Evolutionary conservation across 2,797 vertebrate genomes (phyloP).

Genomic region (Manis crassicaudata): DNA sequence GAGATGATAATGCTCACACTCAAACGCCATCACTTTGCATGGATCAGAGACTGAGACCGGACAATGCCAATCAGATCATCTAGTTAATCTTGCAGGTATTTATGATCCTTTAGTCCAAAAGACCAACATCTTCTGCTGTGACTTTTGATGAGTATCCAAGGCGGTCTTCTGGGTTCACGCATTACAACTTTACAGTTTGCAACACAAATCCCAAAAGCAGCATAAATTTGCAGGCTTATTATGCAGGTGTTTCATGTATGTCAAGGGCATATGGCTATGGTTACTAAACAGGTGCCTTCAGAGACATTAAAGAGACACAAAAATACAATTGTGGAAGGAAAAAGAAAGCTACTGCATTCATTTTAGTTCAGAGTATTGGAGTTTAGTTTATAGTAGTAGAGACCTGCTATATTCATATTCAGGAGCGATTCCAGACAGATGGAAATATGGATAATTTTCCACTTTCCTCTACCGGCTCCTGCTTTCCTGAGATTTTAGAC

Average conservation of each 20-base stretch:
- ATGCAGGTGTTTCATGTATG: no score
- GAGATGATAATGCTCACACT: slow-evolving; percentile 17
- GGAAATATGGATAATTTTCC: rapidly evolving
- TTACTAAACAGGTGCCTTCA: not conserved
- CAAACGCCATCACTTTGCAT: not conserved
- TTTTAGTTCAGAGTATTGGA: not conserved
- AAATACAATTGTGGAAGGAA: rapidly evolving
- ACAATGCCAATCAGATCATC: not conserved
- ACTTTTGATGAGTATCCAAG: not conserved
- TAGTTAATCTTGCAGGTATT: not conserved
- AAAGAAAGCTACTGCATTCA: not conserved
- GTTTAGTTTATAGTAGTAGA: no score
- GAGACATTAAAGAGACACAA: not conserved
- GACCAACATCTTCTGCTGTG: not conserved
- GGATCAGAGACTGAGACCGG: not conserved
- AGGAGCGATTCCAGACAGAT: not conserved
- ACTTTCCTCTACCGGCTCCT: not conserved
- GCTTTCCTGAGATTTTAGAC: no score
- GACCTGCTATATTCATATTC: not conserved
- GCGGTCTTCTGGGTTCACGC: rapidly evolving
- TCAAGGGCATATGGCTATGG: not conserved
- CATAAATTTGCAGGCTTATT: not conserved
- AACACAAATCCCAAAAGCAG: not conserved
- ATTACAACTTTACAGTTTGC: not conserved
- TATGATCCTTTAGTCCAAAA: not conserved